Base-by-base conservation (phyloP, 2,888 invertebrate genomes). In the Tyria jacobaeae region DNA sequence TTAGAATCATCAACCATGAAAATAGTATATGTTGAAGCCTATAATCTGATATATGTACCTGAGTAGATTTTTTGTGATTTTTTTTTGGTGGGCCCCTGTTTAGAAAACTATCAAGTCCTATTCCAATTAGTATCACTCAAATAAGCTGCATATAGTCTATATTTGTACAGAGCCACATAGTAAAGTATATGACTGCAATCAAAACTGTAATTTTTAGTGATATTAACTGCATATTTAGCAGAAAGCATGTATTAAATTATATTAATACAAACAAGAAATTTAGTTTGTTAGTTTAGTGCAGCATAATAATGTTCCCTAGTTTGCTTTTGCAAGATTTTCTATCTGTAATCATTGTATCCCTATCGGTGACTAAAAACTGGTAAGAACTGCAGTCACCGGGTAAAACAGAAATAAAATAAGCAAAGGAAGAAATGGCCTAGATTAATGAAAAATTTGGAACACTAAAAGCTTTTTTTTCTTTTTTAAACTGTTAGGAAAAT, bases 341-440 rank as follows among this genome's bases (percentile, higher is more conserved):
- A 57, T 25, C n/a, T 41, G n/a, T 6, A 9, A 34, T 4, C 34
- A n/a, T 5, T 34, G 2, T 41, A 17, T n/a, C 10, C 56, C 41
- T 25, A 39, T 41, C 17, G 53, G 49, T 57, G 53, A 57, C 51
- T 24, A 37, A 31, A 35, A 44, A 31, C 35, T 24, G 12, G 50
- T 37, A 63, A 52, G 17, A 47, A 41, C 24, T 39, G 47, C 24
- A 39, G 47, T 64, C 52, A 64, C 52, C 52, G 44, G 41, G 7
- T 49, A 41, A 51, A 62, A 68, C 49, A 52, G 50, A 70, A 71
- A 76, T 65, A 69, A 69, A 70, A 70, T 68, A 78, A 71, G 76
- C 71, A 70, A 73, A 70, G 71, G 55, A 71, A 75, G 67, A 66
- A 68, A 72, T 70, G 75, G 69, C 21, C 67, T 75, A 76, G 57